Conservation (phyloP, 2,888 invertebrate genomes). For the Macroteleia sp. region DNA sequence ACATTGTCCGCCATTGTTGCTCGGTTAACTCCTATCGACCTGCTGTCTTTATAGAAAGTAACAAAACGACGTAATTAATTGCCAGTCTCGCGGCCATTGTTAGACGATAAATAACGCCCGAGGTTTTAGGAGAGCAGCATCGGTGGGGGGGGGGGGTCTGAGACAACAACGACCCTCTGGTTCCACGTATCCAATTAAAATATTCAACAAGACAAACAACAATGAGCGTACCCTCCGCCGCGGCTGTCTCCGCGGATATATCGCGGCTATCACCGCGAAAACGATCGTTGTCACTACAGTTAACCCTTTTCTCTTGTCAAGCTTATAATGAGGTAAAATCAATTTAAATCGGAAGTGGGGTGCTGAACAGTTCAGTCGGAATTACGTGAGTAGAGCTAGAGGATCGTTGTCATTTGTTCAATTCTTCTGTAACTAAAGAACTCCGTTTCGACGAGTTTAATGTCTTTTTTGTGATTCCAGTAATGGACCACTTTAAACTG, state of each 20-base stretch:
- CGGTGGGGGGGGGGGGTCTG: slow-evolving; percentile 55
- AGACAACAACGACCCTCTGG: slow-evolving; percentile 28
- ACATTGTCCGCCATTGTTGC: slow-evolving; percentile 81
- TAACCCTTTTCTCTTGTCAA: slow-evolving; percentile 50
- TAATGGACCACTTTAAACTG: background rate
- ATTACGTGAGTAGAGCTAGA: background rate
- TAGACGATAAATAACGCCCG: slow-evolving; percentile 81
- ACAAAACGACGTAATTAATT: slow-evolving; percentile 84
- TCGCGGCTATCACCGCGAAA: slow-evolving; percentile 56
- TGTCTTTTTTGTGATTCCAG: background rate
- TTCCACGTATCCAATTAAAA: slow-evolving; percentile 81
- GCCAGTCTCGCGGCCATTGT: slow-evolving; percentile 82
- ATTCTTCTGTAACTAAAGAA: background rate
- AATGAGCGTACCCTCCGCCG: slow-evolving; percentile 74
- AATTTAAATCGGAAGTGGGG: slow-evolving; percentile 14
- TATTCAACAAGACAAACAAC: slow-evolving; percentile 84
- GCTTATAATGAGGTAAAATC: slow-evolving; percentile 47
- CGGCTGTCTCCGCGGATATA: slow-evolving; percentile 58
- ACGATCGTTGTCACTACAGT: slow-evolving; percentile 57
- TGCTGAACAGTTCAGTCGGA: background rate
- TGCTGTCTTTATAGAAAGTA: slow-evolving; percentile 83
- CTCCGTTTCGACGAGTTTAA: background rate
- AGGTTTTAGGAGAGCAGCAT: no score
- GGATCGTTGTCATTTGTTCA: slow-evolving; percentile 14
- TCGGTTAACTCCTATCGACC: slow-evolving; percentile 81